Base-by-base conservation (phyloP, 2,113 vertebrate species). In the Aspidoscelis tigris region DNA sequence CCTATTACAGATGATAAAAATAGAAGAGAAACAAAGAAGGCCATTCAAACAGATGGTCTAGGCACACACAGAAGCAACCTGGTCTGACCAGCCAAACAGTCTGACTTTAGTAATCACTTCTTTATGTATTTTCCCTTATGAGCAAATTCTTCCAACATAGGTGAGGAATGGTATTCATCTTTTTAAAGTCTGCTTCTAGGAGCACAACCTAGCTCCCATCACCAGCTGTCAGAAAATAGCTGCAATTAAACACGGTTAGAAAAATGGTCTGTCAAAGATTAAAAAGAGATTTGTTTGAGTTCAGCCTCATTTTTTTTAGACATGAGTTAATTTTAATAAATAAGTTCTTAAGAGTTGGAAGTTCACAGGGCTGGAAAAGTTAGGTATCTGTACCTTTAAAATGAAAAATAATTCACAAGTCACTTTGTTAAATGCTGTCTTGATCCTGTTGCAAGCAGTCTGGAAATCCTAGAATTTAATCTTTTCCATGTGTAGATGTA, bases 161-260 rank as follows among this genome's bases (percentile, higher is more conserved):
- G 92, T 93, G 92, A 92, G 92, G 89, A 94, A 93, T 93, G 91
- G 76, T 73, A 82, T 18, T 89, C 71, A 73, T 93, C 66, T 87
- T 74, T 80, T 88, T 89, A 91, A 44, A 70, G 77, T 24, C 84
- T 0, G 0, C 79, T 76, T 88, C 83, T 88, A 81, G 77, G 86
- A 91, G 90, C 81, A 0, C 1, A 88, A 5, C 0, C 72, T 82
- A 64, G n/a, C 84, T 85, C 84, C 68, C 78, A 53, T 88, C 0
- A 0, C 26, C 71, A 75, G 76, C 81, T 70, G 64, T 5, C 64
- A 26, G 83, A 85, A 94, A 86, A 65, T 14, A 22, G 73, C 5
- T 79, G 83, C n/a, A 86, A 70, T 84, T 91, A 90, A 89, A 85
- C 61, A 80, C 14, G 0, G 0, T 55, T 83, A 91, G 89, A 87